Conservation (phyloP, 2,113 vertebrate genomes). For the Xenotilapia flavipinnis region DNA sequence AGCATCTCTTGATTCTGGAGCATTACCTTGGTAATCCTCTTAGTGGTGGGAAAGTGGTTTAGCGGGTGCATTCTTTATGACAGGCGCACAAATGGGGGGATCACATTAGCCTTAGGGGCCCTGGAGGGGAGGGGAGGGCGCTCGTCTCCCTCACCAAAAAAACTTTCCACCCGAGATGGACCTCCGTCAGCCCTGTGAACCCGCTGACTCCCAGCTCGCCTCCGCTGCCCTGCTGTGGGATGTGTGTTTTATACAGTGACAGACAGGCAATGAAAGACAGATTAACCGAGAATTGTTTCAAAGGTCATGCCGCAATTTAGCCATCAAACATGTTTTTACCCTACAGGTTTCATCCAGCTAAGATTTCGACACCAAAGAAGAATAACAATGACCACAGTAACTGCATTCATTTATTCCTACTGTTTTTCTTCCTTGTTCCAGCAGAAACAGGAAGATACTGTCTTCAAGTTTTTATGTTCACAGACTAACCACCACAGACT, state of each 20-base stretch:
- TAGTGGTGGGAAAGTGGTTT: constrained; percentile 74
- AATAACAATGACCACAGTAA: background rate
- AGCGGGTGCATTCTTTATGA: constrained; percentile 64
- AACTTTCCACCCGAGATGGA: constrained; percentile 66
- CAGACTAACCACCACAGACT: background rate
- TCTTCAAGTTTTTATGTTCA: background rate
- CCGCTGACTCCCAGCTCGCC: constrained; percentile 38
- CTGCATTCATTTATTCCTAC: background rate
- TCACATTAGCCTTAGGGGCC: constrained; percentile 63
- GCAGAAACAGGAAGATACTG: background rate
- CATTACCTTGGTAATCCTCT: constrained; percentile 73
- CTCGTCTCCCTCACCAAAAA: constrained; percentile 51
- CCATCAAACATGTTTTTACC: background rate
- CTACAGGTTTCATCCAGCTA: background rate
- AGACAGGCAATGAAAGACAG: background rate
- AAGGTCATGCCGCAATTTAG: background rate
- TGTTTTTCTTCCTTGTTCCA: background rate
- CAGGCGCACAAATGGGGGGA: constrained; percentile 62
- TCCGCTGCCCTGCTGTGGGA: background rate
- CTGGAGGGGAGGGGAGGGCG: constrained; percentile 6
- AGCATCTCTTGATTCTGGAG: constrained; percentile 64
- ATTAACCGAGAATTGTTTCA: background rate
- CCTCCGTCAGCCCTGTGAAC: constrained; percentile 34
- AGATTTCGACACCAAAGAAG: background rate
- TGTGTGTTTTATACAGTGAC: background rate